Evolutionary conservation across 2,797 vertebrate genomes (phyloP).

Genomic region (Dermochelys coriacea): DNA sequence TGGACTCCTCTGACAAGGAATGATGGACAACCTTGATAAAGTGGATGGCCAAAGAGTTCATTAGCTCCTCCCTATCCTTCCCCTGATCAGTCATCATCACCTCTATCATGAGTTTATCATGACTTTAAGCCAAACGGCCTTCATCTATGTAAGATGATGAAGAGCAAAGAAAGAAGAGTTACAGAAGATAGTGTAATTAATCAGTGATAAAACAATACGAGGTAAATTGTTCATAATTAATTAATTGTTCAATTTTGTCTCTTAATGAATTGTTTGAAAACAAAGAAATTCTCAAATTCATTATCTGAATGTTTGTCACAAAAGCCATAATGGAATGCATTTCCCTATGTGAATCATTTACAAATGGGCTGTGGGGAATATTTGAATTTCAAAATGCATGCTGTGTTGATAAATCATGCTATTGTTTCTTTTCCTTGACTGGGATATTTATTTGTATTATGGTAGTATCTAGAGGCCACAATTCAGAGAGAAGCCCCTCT

Average conservation of each 20-base stretch:
- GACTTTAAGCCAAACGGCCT: not conserved
- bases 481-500: not conserved
- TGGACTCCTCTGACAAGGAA: not conserved
- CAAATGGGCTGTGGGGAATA: not conserved
- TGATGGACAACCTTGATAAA: not conserved
- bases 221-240: not conserved
- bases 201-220: not conserved
- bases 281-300: not conserved
- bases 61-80: fast-evolving
- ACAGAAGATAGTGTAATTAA: not conserved
- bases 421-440: not conserved
- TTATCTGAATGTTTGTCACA: not conserved
- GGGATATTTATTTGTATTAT: not conserved
- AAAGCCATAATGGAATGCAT: not conserved
- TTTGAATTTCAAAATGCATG: not conserved
- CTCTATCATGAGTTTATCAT: not conserved
- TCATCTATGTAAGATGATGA: not conserved
- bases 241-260: not conserved
- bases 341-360: not conserved
- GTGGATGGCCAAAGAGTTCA: not conserved
- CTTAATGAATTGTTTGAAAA: not conserved
- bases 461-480: not conserved
- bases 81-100: not conserved
- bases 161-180: not conserved
- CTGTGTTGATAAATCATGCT: not conserved